phyloP scores from a whole-genome alignment of 2,888 invertebrate species.

The Tetheella fluctuosa region DNA sequence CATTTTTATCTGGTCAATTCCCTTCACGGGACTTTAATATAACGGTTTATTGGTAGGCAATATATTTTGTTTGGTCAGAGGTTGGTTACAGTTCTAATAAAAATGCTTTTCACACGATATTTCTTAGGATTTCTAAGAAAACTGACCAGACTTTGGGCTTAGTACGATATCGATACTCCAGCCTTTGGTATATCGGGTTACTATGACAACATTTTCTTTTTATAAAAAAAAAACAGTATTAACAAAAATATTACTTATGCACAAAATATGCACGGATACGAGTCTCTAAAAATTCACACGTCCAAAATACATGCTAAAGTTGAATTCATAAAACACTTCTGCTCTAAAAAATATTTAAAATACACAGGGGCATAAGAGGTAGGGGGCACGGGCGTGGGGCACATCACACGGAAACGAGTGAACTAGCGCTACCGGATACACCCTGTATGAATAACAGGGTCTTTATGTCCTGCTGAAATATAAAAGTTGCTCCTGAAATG shows the following conservation, averaged over 20 bases:
- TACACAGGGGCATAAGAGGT: not conserved
- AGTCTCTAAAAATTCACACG: not conserved
- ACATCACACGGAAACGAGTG: constrained; percentile 29
- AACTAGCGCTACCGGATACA: constrained; percentile 33
- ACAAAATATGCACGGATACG: not conserved
- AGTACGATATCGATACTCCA: constrained; percentile 1
- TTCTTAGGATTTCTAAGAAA: constrained; percentile 9
- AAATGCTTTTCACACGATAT: constrained; percentile 33
- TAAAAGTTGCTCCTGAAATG: constrained; percentile 32
- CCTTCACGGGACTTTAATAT: constrained; percentile 47
- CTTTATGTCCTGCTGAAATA: constrained; percentile 37
- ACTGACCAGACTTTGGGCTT: not conserved
- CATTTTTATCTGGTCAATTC: constrained; percentile 46
- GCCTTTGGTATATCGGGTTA: not conserved
- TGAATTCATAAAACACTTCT: not conserved
- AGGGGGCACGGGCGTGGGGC: constrained; percentile 9
- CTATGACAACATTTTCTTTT: not conserved
- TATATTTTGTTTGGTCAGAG: constrained; percentile 40
- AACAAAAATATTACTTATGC: too few species aligned
- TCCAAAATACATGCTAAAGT: not conserved
- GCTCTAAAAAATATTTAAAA: constrained; percentile 5
- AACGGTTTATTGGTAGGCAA: constrained; percentile 49
- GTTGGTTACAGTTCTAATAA: constrained; percentile 36
- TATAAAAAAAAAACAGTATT: not conserved
- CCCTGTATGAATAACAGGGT: constrained; percentile 40